Base-by-base conservation (phyloP, 2,888 invertebrate genomes). In the Caenorhabditis becei region DNA sequence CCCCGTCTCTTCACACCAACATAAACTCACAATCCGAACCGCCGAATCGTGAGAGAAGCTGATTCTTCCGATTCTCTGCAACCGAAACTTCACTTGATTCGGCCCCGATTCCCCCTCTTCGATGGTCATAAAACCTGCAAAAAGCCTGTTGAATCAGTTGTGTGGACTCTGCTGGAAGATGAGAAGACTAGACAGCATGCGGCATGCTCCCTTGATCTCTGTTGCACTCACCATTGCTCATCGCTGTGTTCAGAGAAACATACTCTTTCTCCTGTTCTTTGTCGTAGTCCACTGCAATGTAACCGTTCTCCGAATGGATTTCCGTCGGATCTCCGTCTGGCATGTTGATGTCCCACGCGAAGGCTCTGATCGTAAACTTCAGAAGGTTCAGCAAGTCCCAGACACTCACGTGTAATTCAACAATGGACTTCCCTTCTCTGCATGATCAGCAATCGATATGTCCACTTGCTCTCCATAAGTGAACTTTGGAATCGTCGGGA, bases 401-500 rank as follows among this genome's bases (percentile, higher is more conserved):
- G 23, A 16, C 49, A 80, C 84, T 63, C 51, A 90, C 90, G 89
- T 91, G 78, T 91, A 91, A 49, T 90, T 91, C 41, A 91, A 63
- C 11, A 87, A 62, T 1, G 86, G 83, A 14, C 62, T 71, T 7
- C 82, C 83, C 10, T 59, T 74, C 11, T 77, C 54, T 5, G 75
- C 61, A 23, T 54, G 24, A 54, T 87, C 84, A 4, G 84, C 85
- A 47, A 90, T 80, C 24, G 83, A 84, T 62, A 91, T 88, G 62
- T 89, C 89, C 44, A 91, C 69, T 66, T 90, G 83, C 71, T 91
- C 91, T 11, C 91, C 91, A 63, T 91, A 91, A 7, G 90, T 90
- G 80, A 91, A 90, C 53, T 84, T 86, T 1, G 91, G 91, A 70
- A 91, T 91, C 1, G 91, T 91, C 7, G 91, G 91, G 70, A 91